Conservation (phyloP, 2,797 vertebrate genomes). For the Pampus argenteus region DNA sequence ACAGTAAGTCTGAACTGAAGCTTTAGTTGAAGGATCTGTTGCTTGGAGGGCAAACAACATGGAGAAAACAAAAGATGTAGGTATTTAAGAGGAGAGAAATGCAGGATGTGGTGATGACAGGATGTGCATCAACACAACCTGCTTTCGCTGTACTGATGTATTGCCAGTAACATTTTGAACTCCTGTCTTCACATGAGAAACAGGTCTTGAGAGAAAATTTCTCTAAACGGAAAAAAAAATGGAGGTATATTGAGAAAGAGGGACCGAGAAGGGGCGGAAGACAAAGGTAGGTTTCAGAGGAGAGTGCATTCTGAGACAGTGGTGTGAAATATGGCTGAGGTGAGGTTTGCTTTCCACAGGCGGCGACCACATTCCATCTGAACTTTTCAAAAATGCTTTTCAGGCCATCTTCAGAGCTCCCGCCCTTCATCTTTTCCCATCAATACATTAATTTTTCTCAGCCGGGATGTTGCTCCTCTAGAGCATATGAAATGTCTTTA, state of each 20-base stretch:
- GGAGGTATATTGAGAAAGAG: not conserved
- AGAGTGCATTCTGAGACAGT: slow-evolving; percentile 69
- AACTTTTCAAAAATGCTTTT: slow-evolving; percentile 64
- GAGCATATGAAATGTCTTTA: slow-evolving; percentile 16
- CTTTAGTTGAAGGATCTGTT: slow-evolving; percentile 24
- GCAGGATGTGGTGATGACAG: slow-evolving; percentile 26
- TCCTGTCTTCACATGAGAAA: slow-evolving; percentile 12
- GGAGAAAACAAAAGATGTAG: not conserved
- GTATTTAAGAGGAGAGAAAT: slow-evolving; percentile 1
- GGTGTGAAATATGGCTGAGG: slow-evolving; percentile 70
- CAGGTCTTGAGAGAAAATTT: slow-evolving; percentile 3
- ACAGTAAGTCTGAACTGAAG: not conserved
- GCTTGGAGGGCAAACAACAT: slow-evolving; percentile 31
- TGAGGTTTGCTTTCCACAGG: slow-evolving; percentile 73
- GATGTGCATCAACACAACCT: slow-evolving; percentile 41
- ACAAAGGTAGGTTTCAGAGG: slow-evolving; percentile 60
- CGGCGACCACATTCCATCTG: slow-evolving; percentile 74
- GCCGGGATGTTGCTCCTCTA: not conserved
- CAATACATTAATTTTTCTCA: slow-evolving; percentile 32
- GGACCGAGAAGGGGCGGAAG: slow-evolving; percentile 11
- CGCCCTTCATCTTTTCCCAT: slow-evolving; percentile 18
- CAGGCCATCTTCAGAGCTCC: slow-evolving; percentile 16
- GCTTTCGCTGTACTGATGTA: not conserved
- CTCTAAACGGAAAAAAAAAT: not conserved
- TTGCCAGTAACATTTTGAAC: slow-evolving; percentile 21